Evolutionary conservation across 2,888 invertebrate species (phyloP).

Genomic region (Diadegma fenestrale): DNA sequence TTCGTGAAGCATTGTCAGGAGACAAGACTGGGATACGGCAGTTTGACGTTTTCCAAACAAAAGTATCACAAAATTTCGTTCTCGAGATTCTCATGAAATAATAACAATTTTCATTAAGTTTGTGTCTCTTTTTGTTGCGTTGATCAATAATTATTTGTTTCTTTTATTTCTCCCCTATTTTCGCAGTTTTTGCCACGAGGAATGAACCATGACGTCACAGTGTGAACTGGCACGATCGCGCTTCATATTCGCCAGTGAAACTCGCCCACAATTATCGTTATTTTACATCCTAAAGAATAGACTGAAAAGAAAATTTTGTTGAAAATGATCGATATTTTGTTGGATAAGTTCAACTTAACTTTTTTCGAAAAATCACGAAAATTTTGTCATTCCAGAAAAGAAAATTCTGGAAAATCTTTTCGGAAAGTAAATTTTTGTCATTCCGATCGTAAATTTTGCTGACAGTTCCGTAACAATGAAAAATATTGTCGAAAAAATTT

Average conservation of each 20-base stretch:
- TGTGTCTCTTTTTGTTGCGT: not conserved
- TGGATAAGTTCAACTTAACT: too few species aligned
- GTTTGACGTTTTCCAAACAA: constrained; percentile 72
- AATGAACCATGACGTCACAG: constrained; percentile 58
- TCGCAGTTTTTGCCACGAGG: constrained; percentile 19
- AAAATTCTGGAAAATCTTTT: too few species aligned
- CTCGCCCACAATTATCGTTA: constrained; percentile 6
- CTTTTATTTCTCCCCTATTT: not conserved
- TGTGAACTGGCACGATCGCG: constrained; percentile 55
- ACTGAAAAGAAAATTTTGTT: too few species aligned
- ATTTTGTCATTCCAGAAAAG: too few species aligned
- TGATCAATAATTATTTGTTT: not conserved
- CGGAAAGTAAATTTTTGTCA: too few species aligned
- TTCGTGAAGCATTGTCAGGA: constrained; percentile 67
- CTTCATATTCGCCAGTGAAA: constrained; percentile 41
- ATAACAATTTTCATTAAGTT: constrained; percentile 42
- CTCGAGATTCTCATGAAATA: constrained; percentile 46
- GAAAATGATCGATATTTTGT: too few species aligned
- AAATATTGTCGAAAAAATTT: too few species aligned
- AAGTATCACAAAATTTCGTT: constrained; percentile 60
- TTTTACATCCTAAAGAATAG: constrained; percentile 47
- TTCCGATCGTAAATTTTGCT: too few species aligned
- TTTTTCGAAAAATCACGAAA: too few species aligned
- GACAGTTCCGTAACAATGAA: too few species aligned
- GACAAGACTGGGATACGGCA: constrained; percentile 75